These are phyloP conservation scores for Arvicanthis niloticus DNA, from an alignment of 2,113 vertebrate genomes.

Conservation along the genomic window DNA sequence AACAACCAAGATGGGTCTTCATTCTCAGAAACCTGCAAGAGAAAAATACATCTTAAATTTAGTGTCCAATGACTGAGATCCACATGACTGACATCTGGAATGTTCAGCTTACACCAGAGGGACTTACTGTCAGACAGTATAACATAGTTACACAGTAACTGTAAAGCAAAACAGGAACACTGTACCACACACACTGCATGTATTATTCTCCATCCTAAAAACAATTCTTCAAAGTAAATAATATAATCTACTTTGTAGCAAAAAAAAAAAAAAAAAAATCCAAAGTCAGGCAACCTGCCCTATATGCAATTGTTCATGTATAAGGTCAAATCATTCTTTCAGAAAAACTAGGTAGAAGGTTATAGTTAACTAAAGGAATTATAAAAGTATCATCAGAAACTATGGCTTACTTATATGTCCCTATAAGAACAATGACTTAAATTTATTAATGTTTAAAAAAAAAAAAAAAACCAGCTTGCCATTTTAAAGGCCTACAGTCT, in stretches of 20 bases:
- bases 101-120: neutral
- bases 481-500: neutral
- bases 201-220: neutral
- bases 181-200: neutral
- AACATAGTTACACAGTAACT: neutral
- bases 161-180: neutral
- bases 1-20: neutral
- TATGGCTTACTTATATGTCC: neutral
- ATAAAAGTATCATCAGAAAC: neutral
- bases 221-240: neutral
- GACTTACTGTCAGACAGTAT: neutral
- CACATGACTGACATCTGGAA: neutral
- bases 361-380: neutral
- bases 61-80: neutral
- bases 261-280: neutral
- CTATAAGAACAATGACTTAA: neutral
- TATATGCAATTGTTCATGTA: neutral
- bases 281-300: neutral
- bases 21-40: conserved; percentile 43
- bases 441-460: neutral
- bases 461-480: too few species aligned
- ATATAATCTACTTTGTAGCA: neutral
- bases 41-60: conserved; percentile 31
- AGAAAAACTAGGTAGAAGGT: conserved; percentile 18
- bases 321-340: neutral